A percentile compares a stretch with the other conserved stretches of the same genome.
These are phyloP conservation scores for Lobophora halterata DNA, from an alignment of 2,888 invertebrate species.

Conservation along the genomic window DNA sequence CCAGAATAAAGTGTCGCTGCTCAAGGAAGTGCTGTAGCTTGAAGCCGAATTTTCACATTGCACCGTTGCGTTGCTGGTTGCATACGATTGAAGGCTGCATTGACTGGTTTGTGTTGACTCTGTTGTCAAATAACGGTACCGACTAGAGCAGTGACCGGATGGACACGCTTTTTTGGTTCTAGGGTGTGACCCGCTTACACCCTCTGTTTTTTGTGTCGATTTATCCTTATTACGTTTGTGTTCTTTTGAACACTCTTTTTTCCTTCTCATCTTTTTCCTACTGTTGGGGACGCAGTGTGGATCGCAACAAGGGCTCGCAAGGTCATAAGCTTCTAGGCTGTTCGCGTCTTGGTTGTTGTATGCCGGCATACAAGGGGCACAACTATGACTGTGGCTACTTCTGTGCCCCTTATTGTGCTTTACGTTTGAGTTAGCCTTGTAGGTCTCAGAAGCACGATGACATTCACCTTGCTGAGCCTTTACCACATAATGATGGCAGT, in stretches of 20 bases:
- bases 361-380: conserved; percentile 86
- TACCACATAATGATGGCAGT: conserved; percentile 86
- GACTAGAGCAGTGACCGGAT: conserved; percentile 62
- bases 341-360: conserved; percentile 85
- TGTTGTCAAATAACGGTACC: conserved; percentile 83
- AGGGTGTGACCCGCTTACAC: conserved; percentile 62
- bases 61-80: conserved; percentile 86
- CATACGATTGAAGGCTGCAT: conserved; percentile 91
- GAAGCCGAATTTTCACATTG: conserved; percentile 86
- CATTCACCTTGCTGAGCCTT: conserved; percentile 60
- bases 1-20: conserved; percentile 93
- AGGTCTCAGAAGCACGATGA: conserved; percentile 57
- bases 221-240: conserved; percentile 81
- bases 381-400: conserved; percentile 80
- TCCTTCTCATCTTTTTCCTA: conserved; percentile 72
- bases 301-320: conserved; percentile 93
- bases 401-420: conserved; percentile 63
- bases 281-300: conserved; percentile 90
- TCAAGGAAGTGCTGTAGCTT: conserved; percentile 91
- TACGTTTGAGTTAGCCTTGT: conserved; percentile 50
- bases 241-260: conserved; percentile 83
- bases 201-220: conserved; percentile 68
- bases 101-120: conserved; percentile 87
- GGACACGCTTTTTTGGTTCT: conserved; percentile 68
- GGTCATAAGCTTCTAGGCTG: conserved; percentile 91